Evolutionary conservation across 2,113 vertebrate species (phyloP), one percentile per base, ranked within the genome.

Genomic region (Phrynosoma blainvillii): DNA sequence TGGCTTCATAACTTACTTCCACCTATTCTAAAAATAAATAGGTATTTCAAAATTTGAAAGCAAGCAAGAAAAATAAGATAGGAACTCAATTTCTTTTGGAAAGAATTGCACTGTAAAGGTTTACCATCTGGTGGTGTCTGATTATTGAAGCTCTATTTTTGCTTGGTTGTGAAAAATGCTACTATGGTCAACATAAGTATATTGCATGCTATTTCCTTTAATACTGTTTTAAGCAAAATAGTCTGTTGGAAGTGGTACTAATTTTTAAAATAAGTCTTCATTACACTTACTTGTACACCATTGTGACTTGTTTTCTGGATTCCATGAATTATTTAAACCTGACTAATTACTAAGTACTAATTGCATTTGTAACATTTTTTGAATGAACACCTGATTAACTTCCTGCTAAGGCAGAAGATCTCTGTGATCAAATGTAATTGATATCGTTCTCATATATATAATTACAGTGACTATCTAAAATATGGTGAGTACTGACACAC

Each of bases 191-290:
- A 94, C 84, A 42, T 65, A 95, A 95, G 90, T 91, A 96, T 92
- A 96, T 95, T 94, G 96, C 95, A 95, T 92, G 86, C 74, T 95
- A 95, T 95, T 96, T 96, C 80, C 90, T 93, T 93, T 94, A 96
- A 94, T 95, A 95, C 76, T 76, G 94, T 95, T 95, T 95, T 86
- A 96, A 96, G 95, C 75, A 95, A 94, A 96, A 89, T 95, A 96
- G 93, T 96, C 92, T 96, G 85, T 87, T 94, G 79, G 20, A 96
- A 93, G 84, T 93, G 78, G 94, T 95, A 95, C 94, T 92, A 84
- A 90, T 94, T 95, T 96, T 94, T 94, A 95, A 96, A 96, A 87
- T 95, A 96, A 94, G 82, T 93, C 93, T 89, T 95, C 89, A 82
- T 96, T 95, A 94, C 90, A 92, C 91, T 68, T 13, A 25, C 91